Percentiles rank a stretch among this genome's conserved stretches.
phyloP scores from a whole-genome alignment of 2,888 invertebrate genomes.

The Mythimna loreyi region DNA sequence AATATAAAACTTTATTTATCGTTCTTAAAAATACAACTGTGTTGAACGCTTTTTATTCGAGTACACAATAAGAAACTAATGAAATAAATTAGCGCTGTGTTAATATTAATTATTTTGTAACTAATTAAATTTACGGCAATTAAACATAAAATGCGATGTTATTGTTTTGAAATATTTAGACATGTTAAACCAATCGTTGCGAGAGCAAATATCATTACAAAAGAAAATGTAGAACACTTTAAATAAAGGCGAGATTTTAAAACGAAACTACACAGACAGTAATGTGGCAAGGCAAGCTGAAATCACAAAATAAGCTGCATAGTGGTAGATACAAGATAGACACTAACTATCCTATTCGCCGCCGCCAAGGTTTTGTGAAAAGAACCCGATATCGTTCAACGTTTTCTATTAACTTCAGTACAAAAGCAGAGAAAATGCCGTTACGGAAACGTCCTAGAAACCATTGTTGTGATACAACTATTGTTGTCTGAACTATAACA shows the following conservation, averaged over 20 bases:
- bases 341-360: conserved; percentile 68
- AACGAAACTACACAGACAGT: conserved; percentile 11
- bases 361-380: conserved; percentile 70
- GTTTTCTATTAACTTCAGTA: conserved; percentile 81
- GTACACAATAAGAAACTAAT: conserved; percentile 21
- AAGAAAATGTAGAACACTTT: background rate
- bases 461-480: conserved; percentile 82
- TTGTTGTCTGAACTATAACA: conserved; percentile 81
- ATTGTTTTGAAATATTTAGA: conserved; percentile 12
- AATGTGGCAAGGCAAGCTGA: conserved; percentile 27
- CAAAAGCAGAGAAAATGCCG: conserved; percentile 82
- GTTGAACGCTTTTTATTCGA: background rate
- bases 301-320: conserved; percentile 60
- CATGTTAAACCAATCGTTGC: conserved; percentile 11
- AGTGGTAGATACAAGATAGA: conserved; percentile 61
- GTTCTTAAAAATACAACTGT: conserved; percentile 5
- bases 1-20: conserved; percentile 2
- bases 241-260: background rate
- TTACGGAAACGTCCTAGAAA: conserved; percentile 84
- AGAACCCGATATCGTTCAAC: conserved; percentile 78
- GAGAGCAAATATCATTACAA: conserved; percentile 1
- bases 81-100: conserved; percentile 24
- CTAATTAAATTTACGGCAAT: conserved; percentile 30
- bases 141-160: conserved; percentile 7
- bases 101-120: conserved; percentile 30